Conservation (phyloP, 2,888 invertebrate genomes). For the Protula sp. region DNA sequence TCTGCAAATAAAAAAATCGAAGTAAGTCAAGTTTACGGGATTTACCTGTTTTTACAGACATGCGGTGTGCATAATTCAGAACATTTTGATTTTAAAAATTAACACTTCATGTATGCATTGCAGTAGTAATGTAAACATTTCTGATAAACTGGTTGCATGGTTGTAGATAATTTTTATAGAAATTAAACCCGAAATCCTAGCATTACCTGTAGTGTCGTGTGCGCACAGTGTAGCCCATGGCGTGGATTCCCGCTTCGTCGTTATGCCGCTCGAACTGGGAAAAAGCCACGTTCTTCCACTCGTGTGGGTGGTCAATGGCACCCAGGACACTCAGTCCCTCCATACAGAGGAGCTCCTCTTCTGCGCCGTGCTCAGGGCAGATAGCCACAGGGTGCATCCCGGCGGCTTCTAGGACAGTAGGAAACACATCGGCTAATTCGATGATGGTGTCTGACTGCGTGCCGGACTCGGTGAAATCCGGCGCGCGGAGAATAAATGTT, state of each 20-base stretch:
- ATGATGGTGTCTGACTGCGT: constrained; percentile 20
- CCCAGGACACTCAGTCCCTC: neutral
- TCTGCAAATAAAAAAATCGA: too few species aligned
- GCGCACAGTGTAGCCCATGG: neutral
- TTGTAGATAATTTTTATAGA: too few species aligned
- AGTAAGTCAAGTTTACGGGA: too few species aligned
- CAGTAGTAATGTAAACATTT: too few species aligned
- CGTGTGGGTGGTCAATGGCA: neutral
- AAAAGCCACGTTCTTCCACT: neutral
- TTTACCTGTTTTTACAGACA: too few species aligned
- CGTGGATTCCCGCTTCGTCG: too few species aligned
- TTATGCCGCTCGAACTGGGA: neutral
- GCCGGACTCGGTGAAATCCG: constrained; percentile 23
- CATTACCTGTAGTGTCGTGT: neutral
- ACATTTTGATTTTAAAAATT: too few species aligned
- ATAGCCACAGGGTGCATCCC: constrained; percentile 15
- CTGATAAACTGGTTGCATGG: too few species aligned
- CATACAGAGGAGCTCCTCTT: neutral
- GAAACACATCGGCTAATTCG: constrained; percentile 29
- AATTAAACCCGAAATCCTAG: too few species aligned
- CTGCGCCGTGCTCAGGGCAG: constrained; percentile 14
- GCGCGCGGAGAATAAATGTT: constrained; percentile 30
- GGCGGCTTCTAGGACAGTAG: constrained; percentile 27
- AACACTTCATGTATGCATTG: too few species aligned
- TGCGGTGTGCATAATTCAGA: too few species aligned